phyloP scores from a whole-genome alignment of 2,797 vertebrate species.

The Pipistrellus nathusii region DNA sequence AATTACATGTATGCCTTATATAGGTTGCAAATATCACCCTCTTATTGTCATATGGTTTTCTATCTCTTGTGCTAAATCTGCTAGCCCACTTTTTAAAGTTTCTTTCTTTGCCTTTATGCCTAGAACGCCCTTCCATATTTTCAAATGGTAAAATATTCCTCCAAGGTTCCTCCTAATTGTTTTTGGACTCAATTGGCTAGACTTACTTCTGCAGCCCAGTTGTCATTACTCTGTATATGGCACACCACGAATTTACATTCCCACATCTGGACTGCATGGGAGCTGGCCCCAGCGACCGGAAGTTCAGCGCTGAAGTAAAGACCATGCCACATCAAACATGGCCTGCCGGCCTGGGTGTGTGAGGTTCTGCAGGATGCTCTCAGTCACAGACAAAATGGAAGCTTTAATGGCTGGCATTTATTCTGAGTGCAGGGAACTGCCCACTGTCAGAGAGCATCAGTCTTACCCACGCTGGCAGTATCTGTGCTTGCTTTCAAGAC shows the following conservation, averaged over 20 bases:
- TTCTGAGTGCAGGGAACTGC: neutral
- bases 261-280: neutral
- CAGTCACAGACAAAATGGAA: neutral
- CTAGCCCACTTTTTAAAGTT: neutral
- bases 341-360: accelerated
- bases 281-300: neutral
- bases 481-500: slow-evolving; percentile 28
- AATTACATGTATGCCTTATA: neutral
- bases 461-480: neutral
- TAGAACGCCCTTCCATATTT: neutral
- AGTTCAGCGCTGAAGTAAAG: neutral
- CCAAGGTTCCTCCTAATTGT: neutral
- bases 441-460: neutral
- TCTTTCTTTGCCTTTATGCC: neutral
- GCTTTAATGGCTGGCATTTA: neutral
- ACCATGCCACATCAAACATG: neutral
- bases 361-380: neutral
- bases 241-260: neutral
- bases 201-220: neutral
- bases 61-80: neutral
- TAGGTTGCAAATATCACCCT: neutral
- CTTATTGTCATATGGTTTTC: neutral
- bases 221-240: neutral
- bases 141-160: neutral
- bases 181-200: neutral